Conservation (phyloP, 2,888 invertebrate species). For the Caenorhabditis sp. region DNA sequence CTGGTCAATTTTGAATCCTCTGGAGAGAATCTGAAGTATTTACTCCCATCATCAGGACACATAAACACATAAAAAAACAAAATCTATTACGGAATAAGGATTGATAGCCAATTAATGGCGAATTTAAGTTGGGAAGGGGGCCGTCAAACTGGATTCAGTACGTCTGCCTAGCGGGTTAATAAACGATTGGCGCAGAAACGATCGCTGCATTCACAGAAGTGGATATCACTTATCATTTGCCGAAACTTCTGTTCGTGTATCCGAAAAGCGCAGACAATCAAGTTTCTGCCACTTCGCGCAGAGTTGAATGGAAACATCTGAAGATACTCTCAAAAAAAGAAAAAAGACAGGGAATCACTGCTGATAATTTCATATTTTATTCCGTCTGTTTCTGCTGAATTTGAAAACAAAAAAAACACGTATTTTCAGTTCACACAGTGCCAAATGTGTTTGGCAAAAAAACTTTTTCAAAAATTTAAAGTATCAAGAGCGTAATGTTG, state of each 20-base stretch:
- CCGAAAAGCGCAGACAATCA: slow-evolving; percentile 51
- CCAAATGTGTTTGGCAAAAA: too few species aligned
- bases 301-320: slow-evolving; percentile 12
- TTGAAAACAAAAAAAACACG: too few species aligned
- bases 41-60: too few species aligned
- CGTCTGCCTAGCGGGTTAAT: slow-evolving; percentile 60
- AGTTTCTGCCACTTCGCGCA: slow-evolving; percentile 48
- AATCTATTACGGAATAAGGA: slow-evolving; percentile 1
- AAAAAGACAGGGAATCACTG: not conserved
- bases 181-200: slow-evolving; percentile 18
- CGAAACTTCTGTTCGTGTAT: slow-evolving; percentile 34
- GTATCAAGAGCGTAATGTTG: too few species aligned
- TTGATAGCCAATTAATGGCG: slow-evolving; percentile 26
- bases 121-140: slow-evolving; percentile 37
- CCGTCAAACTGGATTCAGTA: slow-evolving; percentile 43
- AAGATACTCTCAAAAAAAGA: slow-evolving; percentile 1
- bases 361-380: not conserved
- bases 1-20: too few species aligned
- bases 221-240: slow-evolving; percentile 56
- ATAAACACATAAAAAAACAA: not conserved
- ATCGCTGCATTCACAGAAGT: slow-evolving; percentile 45
- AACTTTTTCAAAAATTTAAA: too few species aligned
- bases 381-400: too few species aligned
- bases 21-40: too few species aligned
- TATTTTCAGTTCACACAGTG: too few species aligned